Evolutionary conservation across 2,113 vertebrate species (phyloP).

Genomic region (Cephalopholis sonnerati): DNA sequence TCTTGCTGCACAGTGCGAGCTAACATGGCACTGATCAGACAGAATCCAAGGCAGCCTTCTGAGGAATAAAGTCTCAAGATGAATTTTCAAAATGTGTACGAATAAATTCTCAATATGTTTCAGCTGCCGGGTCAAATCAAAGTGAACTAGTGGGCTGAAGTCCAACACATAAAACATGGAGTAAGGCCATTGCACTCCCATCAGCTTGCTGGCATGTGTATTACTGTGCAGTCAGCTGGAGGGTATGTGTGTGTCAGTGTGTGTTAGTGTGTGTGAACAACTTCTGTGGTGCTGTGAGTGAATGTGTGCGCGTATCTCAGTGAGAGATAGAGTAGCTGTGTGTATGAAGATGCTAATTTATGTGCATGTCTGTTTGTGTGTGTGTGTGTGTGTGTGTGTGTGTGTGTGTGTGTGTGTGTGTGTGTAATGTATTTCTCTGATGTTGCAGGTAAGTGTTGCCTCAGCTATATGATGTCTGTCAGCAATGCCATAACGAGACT

Average conservation of each 20-base stretch:
- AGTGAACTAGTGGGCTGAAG: conserved; percentile 5
- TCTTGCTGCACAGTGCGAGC: conserved; percentile 10
- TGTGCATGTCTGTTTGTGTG: not conserved
- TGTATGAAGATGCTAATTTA: not conserved
- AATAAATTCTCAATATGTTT: conserved; percentile 33
- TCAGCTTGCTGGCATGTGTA: conserved; percentile 23
- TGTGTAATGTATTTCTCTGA: not conserved
- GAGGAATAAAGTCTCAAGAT: conserved; percentile 12
- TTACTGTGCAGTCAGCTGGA: conserved; percentile 27
- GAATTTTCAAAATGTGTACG: conserved; percentile 15
- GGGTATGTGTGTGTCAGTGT: conserved; percentile 23
- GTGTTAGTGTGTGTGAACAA: conserved; percentile 6
- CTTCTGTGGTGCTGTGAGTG: not conserved
- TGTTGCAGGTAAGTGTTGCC: not conserved
- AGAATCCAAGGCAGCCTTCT: not conserved
- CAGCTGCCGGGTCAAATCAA: conserved; percentile 37
- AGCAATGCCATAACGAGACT: not conserved
- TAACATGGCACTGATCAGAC: conserved; percentile 26
- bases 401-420: too few species aligned
- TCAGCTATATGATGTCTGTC: not conserved
- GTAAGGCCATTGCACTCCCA: not conserved
- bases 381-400: too few species aligned
- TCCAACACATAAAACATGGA: conserved; percentile 38
- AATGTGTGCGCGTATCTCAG: not conserved
- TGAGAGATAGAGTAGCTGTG: not conserved